Percentiles rank a stretch among this genome's conserved stretches.
Evolutionary conservation across 2,797 vertebrate genomes (phyloP).

Genomic region (Sebastolobus altivelis): DNA sequence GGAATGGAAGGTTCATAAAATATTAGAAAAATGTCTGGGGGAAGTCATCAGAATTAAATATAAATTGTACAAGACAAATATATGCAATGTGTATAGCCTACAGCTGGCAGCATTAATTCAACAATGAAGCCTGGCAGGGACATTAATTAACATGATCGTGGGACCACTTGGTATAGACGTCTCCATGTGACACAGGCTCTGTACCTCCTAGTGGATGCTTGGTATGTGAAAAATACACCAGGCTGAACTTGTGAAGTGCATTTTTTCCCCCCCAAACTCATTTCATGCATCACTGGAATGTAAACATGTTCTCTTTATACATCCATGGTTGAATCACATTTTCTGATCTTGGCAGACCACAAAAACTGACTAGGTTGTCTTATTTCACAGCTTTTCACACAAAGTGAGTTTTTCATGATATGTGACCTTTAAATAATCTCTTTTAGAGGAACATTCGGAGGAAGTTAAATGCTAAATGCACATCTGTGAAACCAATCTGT

Average conservation of each 20-base stretch:
- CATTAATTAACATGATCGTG: conserved; percentile 59
- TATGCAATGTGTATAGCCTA: conserved; percentile 64
- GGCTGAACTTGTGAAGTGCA: conserved; percentile 67
- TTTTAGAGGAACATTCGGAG: background rate
- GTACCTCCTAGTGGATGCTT: conserved; percentile 70
- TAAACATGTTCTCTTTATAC: conserved; percentile 74
- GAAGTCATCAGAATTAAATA: conserved; percentile 79
- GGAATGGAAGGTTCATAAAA: conserved; percentile 75
- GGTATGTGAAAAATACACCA: conserved; percentile 68
- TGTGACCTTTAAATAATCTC: background rate
- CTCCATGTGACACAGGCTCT: conserved; percentile 70
- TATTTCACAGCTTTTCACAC: background rate
- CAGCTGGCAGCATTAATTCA: conserved; percentile 66
- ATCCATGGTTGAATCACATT: background rate
- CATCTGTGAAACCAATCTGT: background rate
- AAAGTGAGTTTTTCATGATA: background rate
- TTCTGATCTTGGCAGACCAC: background rate
- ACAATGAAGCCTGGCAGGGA: conserved; percentile 75
- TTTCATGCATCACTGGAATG: conserved; percentile 81
- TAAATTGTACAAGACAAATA: conserved; percentile 80
- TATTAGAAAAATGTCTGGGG: conserved; percentile 80
- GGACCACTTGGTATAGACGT: conserved; percentile 64
- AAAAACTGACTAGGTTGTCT: background rate
- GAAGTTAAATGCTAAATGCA: background rate
- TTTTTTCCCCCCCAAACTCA: conserved; percentile 57